Percentiles rank a stretch among this genome's conserved stretches.
These are phyloP conservation scores for Gallinago jamesoni DNA, from an alignment of 2,113 vertebrate species.

Conservation along the genomic window DNA sequence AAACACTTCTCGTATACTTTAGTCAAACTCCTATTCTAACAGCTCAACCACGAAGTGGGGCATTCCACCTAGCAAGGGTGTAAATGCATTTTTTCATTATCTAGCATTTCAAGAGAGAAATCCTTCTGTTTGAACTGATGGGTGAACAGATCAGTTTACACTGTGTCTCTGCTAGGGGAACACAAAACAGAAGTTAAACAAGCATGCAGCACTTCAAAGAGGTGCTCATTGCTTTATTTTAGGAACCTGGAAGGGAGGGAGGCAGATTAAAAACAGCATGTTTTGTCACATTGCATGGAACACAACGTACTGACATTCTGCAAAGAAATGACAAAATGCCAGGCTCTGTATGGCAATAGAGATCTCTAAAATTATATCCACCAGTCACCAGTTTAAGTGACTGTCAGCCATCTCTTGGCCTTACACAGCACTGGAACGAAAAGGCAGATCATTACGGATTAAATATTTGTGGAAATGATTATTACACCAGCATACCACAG, in stretches of 20 bases:
- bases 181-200: constrained; percentile 56
- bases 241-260: constrained; percentile 22
- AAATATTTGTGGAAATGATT: constrained; percentile 41
- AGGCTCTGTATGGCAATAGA: constrained; percentile 7
- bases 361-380: constrained; percentile 43
- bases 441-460: constrained; percentile 33
- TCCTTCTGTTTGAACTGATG: constrained; percentile 37
- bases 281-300: constrained; percentile 55
- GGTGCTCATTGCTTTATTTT: constrained; percentile 42
- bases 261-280: constrained; percentile 52
- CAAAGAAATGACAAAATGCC: constrained; percentile 43
- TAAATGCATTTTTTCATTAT: neutral
- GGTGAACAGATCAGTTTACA: constrained; percentile 45
- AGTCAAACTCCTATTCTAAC: neutral
- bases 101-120: constrained; percentile 22
- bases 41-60: neutral
- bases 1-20: neutral
- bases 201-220: constrained; percentile 64
- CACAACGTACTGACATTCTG: constrained; percentile 41
- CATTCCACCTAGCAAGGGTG: neutral
- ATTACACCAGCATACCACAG: neutral
- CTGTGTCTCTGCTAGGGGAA: constrained; percentile 18
- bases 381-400: neutral
- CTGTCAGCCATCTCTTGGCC: constrained; percentile 4
- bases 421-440: neutral